Conservation (phyloP, 2,797 vertebrate species). For the Pantherophis alleghaniensis region DNA sequence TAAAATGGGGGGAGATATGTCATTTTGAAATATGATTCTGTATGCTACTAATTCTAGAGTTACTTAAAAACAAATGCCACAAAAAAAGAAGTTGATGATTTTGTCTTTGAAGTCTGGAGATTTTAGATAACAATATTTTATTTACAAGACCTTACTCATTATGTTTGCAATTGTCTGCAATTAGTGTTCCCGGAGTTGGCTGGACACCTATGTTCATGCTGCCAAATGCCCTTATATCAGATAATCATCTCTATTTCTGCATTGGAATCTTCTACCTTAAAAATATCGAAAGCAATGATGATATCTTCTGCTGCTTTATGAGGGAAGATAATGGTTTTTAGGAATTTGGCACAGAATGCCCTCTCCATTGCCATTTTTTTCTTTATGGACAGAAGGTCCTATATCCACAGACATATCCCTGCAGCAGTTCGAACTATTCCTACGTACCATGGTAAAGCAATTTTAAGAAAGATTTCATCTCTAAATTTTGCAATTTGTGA, state of each 20-base stretch:
- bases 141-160: neutral
- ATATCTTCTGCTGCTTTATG: neutral
- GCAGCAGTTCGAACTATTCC: neutral
- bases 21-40: neutral
- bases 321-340: neutral
- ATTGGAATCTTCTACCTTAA: neutral
- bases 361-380: neutral
- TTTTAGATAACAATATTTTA: neutral
- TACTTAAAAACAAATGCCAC: neutral
- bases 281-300: neutral
- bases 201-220: neutral
- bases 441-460: neutral
- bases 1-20: neutral
- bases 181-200: neutral
- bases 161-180: neutral
- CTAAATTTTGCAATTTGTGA: neutral
- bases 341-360: neutral
- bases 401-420: neutral
- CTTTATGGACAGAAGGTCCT: neutral
- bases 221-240: slow-evolving; percentile 8
- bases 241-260: neutral
- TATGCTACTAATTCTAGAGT: neutral
- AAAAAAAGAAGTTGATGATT: neutral
- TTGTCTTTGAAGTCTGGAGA: neutral
- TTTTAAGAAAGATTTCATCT: neutral